These are phyloP conservation scores for Iselma pallidipennis DNA, from an alignment of 2,888 invertebrate genomes.

Conservation along the genomic window DNA sequence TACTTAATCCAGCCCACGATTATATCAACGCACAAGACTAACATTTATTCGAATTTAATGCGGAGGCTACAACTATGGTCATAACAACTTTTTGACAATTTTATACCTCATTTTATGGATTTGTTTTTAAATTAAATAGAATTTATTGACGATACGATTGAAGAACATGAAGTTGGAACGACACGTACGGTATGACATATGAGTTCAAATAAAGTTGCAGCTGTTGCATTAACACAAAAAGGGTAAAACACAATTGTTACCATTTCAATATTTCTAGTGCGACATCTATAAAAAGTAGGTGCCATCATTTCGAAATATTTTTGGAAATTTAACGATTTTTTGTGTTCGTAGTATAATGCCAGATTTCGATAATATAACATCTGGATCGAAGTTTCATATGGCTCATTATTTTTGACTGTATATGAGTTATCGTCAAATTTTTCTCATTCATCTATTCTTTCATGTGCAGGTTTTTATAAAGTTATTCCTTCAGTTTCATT, in stretches of 20 bases:
- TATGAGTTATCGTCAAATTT: too few species aligned
- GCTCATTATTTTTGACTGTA: too few species aligned
- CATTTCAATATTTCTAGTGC: neutral
- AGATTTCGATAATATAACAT: neutral
- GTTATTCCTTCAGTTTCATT: too few species aligned
- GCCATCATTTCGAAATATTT: neutral
- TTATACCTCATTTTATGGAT: too few species aligned
- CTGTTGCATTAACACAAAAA: neutral
- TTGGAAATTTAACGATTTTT: neutral
- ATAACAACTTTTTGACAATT: too few species aligned
- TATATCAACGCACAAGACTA: too few species aligned
- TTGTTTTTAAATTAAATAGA: neutral
- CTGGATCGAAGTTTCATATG: neutral
- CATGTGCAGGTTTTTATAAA: too few species aligned
- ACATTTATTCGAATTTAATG: neutral
- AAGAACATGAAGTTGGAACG: neutral
- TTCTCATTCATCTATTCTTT: too few species aligned
- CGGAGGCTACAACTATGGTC: too few species aligned
- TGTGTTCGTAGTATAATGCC: neutral
- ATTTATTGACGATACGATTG: neutral
- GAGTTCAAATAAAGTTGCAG: neutral
- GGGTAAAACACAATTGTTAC: neutral
- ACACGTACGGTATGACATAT: neutral
- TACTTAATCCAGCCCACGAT: slow-evolving; percentile 26
- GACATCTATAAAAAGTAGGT: neutral